These are phyloP conservation scores for Candidula unifasciata DNA, from an alignment of 2,888 invertebrate genomes.

Conservation along the genomic window DNA sequence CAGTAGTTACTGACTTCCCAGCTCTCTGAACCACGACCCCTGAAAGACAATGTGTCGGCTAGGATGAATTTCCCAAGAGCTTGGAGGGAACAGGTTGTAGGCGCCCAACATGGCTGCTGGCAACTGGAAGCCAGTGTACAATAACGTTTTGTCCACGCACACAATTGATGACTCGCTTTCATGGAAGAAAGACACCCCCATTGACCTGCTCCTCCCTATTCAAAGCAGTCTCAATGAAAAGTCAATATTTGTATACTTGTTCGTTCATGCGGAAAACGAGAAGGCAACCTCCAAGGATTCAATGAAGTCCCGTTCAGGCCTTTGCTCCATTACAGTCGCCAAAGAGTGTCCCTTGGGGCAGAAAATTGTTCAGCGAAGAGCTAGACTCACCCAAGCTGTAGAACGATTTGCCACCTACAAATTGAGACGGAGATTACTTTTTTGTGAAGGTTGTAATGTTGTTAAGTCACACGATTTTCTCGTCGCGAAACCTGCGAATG, in stretches of 20 bases:
- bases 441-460: not conserved
- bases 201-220: constrained; percentile 23
- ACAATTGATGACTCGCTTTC: not conserved
- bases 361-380: not conserved
- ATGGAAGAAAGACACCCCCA: not conserved
- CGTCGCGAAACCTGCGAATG: not conserved
- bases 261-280: constrained; percentile 17
- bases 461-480: not conserved
- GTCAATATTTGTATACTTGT: constrained; percentile 46
- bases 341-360: not conserved
- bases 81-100: constrained; percentile 13
- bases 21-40: not conserved
- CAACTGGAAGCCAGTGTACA: constrained; percentile 6
- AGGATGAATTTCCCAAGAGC: constrained; percentile 3
- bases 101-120: constrained; percentile 5
- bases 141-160: not conserved
- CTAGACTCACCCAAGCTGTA: not conserved
- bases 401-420: not conserved
- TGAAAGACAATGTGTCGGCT: not conserved
- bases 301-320: constrained; percentile 1
- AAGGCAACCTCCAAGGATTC: not conserved
- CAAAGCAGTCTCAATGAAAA: constrained; percentile 12
- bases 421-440: not conserved
- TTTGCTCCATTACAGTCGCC: not conserved
- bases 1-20: not conserved